A percentile compares a stretch with the other conserved stretches of the same genome.
These are phyloP conservation scores for Aeoliscus strigatus DNA, from an alignment of 2,797 vertebrate species.

Conservation along the genomic window DNA sequence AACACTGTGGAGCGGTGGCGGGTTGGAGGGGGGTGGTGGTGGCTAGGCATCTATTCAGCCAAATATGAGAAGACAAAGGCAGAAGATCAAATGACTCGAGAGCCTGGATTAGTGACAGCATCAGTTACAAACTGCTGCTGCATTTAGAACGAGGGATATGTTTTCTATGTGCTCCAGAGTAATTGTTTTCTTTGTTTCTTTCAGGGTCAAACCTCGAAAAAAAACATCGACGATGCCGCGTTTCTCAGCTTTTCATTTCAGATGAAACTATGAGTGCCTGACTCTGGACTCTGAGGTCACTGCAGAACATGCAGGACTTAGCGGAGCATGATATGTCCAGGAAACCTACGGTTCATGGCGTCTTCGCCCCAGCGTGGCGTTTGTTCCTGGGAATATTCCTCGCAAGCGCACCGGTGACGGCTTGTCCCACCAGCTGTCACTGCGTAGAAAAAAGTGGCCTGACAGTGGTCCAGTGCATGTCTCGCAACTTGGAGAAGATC, in stretches of 20 bases:
- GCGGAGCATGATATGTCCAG: slow-evolving; percentile 43
- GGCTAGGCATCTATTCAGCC: slow-evolving; percentile 20
- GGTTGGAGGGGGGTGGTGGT: no score
- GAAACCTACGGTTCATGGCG: slow-evolving; percentile 30
- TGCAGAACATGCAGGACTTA: slow-evolving; percentile 65
- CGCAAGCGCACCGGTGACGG: slow-evolving; percentile 37
- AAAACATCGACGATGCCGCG: slow-evolving; percentile 21
- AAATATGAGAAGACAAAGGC: slow-evolving; percentile 21
- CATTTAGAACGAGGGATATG: background rate
- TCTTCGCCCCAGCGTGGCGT: slow-evolving; percentile 41
- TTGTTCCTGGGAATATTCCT: slow-evolving; percentile 56
- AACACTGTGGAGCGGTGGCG: slow-evolving; percentile 14
- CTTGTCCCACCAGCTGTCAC: slow-evolving; percentile 83
- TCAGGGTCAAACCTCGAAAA: slow-evolving; percentile 32
- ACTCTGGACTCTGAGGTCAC: slow-evolving; percentile 45
- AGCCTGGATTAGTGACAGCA: slow-evolving; percentile 2
- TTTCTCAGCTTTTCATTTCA: slow-evolving; percentile 16
- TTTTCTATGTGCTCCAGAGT: slow-evolving; percentile 8
- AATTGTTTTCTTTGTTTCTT: slow-evolving; percentile 40
- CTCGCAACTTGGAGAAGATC: slow-evolving; percentile 82
- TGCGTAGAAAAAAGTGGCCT: slow-evolving; percentile 80
- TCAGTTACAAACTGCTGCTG: background rate
- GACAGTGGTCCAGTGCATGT: slow-evolving; percentile 84
- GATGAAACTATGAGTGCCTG: slow-evolving; percentile 46
- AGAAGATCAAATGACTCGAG: slow-evolving; percentile 9